These are phyloP conservation scores for Microcebus murinus DNA, from an alignment of 2,113 vertebrate species.

Conservation along the genomic window DNA sequence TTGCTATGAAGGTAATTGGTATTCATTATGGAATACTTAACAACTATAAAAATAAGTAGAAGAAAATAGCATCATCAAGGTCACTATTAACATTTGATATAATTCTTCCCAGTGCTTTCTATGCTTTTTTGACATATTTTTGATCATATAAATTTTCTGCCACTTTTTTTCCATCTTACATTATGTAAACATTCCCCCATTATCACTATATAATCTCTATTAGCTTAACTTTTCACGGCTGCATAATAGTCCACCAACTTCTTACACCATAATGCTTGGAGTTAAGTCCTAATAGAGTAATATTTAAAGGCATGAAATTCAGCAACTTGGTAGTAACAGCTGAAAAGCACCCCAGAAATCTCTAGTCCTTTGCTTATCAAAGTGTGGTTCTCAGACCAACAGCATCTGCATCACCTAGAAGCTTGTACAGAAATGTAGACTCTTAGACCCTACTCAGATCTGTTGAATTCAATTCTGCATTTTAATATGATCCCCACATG, in stretches of 20 bases:
- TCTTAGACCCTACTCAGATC: neutral
- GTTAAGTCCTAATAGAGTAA: neutral
- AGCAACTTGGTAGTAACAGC: neutral
- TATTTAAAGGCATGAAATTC: neutral
- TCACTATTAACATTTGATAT: constrained; percentile 6
- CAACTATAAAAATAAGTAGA: constrained; percentile 22
- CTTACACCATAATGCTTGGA: neutral
- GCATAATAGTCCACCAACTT: neutral
- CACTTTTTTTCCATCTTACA: neutral
- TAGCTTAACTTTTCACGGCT: neutral
- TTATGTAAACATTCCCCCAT: neutral
- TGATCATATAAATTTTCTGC: neutral
- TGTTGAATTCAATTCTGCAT: neutral
- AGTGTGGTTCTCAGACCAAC: neutral
- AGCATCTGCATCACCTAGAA: neutral
- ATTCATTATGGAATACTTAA: neutral
- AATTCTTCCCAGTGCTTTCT: neutral
- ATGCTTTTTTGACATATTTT: neutral
- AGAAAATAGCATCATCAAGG: neutral
- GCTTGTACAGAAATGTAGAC: neutral
- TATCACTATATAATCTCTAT: neutral
- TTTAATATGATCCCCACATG: neutral
- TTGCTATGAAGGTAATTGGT: neutral
- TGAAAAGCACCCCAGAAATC: neutral
- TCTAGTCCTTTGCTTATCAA: neutral